Conservation (phyloP, 2,888 invertebrate species). For the Xestia rhomboidea region DNA sequence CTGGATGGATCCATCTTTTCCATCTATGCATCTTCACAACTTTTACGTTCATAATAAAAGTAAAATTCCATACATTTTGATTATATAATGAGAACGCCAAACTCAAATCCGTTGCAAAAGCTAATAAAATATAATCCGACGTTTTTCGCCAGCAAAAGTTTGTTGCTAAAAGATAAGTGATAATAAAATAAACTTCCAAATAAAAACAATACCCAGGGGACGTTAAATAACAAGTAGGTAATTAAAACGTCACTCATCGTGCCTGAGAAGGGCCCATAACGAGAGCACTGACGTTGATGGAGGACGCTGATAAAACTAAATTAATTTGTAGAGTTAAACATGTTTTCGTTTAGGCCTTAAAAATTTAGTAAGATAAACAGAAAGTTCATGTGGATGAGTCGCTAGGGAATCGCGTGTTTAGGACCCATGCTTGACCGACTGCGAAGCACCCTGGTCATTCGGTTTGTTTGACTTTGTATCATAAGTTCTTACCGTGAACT, state of each 20-base stretch:
- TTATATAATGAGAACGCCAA: constrained; percentile 33
- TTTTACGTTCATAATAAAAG: too few species aligned
- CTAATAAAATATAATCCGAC: constrained; percentile 24
- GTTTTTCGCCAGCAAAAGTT: constrained; percentile 43
- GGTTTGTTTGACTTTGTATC: constrained; percentile 64
- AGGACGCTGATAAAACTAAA: constrained; percentile 74
- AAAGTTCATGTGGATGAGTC: constrained; percentile 44
- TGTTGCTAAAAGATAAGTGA: constrained; percentile 51
- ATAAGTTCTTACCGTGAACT: constrained; percentile 70
- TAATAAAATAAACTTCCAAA: constrained; percentile 64
- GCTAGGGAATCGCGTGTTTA: constrained; percentile 75
- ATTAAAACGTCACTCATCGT: constrained; percentile 76
- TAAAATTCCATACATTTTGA: not conserved
- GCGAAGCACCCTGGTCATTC: constrained; percentile 41
- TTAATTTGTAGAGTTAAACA: constrained; percentile 71
- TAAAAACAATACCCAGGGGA: constrained; percentile 71
- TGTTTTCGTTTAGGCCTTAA: constrained; percentile 61
- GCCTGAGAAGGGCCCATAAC: constrained; percentile 70
- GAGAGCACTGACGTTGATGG: constrained; percentile 71
- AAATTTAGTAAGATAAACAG: constrained; percentile 52
- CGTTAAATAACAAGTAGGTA: constrained; percentile 71
- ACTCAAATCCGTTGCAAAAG: constrained; percentile 10
- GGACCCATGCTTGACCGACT: constrained; percentile 52
- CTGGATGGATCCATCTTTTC: too few species aligned
- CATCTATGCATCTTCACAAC: not conserved